Base-by-base conservation (phyloP, 2,888 invertebrate genomes). In the Drosophila borealis region DNA sequence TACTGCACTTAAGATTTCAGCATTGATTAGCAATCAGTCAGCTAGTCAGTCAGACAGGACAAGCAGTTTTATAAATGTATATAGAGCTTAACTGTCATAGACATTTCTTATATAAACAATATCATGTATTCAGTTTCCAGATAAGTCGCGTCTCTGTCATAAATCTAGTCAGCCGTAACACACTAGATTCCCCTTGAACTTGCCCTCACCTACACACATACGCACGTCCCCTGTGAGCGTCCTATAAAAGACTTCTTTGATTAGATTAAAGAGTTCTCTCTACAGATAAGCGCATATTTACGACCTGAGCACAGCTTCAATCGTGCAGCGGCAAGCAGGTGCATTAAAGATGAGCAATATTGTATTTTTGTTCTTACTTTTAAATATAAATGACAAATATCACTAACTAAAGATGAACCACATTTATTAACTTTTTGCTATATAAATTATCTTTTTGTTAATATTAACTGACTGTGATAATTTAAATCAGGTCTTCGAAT, bases 121-220 rank as follows among this genome's bases (percentile, higher is more conserved):
- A 44, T 36, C 2, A 42, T 14, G 11, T n/a, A 8, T 11, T 4
- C 9, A 41, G n/a, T 13, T 13, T 21, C n/a, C 19, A 42, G 29
- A 73, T 71, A 72, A 53, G 34, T 51, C n/a, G 13, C 45, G 37
- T 49, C 55, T 44, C 48, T 69, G 55, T 69, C 60, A 10, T 45
- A 44, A 33, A 39, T 37, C 33, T 21, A 17, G 33, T 11, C 11
- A 14, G 10, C 14, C 25, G 8, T 13, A 34, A 45, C 50, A 59
- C 41, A 25, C 11, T 21, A n/a, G 3, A 6, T n/a, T 46, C 70
- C 66, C 67, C 70, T 63, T 67, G 62, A 78, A 67, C 74, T 74
- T 81, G 51, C 9, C 3, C 34, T 8, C 33, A 29, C 0, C n/a
- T 33, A n/a, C n/a, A 39, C 51, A 19, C 44, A 44, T 2, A 19